Conservation (phyloP, 2,888 invertebrate genomes). For the Petrolisthes cinctipes region DNA sequence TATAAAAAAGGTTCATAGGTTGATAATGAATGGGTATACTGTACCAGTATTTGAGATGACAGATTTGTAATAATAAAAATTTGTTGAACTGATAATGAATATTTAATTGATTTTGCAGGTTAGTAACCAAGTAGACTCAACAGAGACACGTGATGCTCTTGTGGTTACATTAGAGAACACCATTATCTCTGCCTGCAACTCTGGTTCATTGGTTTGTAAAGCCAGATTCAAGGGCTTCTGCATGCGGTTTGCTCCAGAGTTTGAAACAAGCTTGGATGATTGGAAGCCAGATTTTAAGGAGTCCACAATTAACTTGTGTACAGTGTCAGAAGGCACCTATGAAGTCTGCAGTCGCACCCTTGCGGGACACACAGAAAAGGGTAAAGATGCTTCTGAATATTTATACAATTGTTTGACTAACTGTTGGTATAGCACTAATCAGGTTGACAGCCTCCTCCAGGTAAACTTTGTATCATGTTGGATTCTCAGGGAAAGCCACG, state of each 20-base stretch:
- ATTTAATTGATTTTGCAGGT: slow-evolving; percentile 31
- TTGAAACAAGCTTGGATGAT: slow-evolving; percentile 95
- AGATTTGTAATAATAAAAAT: too few species aligned
- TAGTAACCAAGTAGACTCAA: slow-evolving; percentile 63
- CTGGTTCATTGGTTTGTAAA: slow-evolving; percentile 94
- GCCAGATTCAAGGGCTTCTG: slow-evolving; percentile 91
- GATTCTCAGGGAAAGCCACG: too few species aligned
- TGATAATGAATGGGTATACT: too few species aligned
- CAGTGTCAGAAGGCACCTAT: slow-evolving; percentile 98
- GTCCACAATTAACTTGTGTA: slow-evolving; percentile 86
- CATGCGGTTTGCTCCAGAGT: slow-evolving; percentile 95
- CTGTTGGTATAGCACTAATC: not conserved
- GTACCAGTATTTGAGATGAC: too few species aligned
- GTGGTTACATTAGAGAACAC: slow-evolving; percentile 96
- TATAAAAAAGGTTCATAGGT: too few species aligned
- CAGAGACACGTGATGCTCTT: slow-evolving; percentile 87
- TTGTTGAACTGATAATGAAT: too few species aligned
- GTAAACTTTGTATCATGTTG: too few species aligned
- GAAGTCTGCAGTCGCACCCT: slow-evolving; percentile 95
- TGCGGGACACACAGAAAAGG: slow-evolving; percentile 83
- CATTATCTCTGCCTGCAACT: slow-evolving; percentile 94
- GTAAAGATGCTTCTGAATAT: slow-evolving; percentile 70
- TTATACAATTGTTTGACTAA: not conserved
- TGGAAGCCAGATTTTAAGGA: slow-evolving; percentile 91
- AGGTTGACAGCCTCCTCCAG: too few species aligned